Percentiles rank a stretch among this genome's conserved stretches.
These are phyloP conservation scores for Potorous gilbertii DNA, from an alignment of 2,797 vertebrate genomes.

Conservation along the genomic window DNA sequence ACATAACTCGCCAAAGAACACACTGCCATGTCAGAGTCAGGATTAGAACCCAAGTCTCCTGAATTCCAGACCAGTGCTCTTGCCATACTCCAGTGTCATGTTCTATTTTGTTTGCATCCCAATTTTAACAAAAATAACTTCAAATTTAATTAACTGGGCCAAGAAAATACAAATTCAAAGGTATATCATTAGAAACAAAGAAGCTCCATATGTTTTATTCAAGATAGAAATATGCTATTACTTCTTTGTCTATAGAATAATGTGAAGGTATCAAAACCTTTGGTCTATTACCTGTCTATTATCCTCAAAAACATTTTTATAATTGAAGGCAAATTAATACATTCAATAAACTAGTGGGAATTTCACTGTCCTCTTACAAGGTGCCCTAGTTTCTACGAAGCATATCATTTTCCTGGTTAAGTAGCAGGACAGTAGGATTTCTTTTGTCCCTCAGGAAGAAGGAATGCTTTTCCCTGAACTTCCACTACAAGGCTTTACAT, in stretches of 20 bases:
- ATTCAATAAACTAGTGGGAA: conserved; percentile 32
- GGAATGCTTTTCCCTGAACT: background rate
- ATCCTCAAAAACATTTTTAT: conserved; percentile 54
- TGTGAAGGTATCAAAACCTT: conserved; percentile 43
- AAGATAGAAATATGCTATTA: conserved; percentile 62
- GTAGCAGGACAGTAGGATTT: background rate
- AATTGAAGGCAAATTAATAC: conserved; percentile 56
- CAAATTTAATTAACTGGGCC: conserved; percentile 73
- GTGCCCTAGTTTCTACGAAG: conserved; percentile 43
- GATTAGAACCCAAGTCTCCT: background rate
- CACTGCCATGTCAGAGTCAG: background rate
- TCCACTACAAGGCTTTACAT: background rate
- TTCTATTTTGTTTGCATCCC: conserved; percentile 56
- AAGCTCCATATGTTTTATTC: conserved; percentile 49
- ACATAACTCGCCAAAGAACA: background rate
- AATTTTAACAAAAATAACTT: conserved; percentile 63
- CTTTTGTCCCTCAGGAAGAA: background rate
- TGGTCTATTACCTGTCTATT: conserved; percentile 20
- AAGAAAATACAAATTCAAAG: conserved; percentile 74
- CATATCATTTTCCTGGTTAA: conserved; percentile 38
- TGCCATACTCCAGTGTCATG: conserved; percentile 21
- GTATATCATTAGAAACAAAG: conserved; percentile 69
- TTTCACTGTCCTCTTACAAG: conserved; percentile 47
- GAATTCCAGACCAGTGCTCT: background rate
- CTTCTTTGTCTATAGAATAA: conserved; percentile 65